phyloP scores from a whole-genome alignment of 2,797 vertebrate genomes.

The Varecia variegata region DNA sequence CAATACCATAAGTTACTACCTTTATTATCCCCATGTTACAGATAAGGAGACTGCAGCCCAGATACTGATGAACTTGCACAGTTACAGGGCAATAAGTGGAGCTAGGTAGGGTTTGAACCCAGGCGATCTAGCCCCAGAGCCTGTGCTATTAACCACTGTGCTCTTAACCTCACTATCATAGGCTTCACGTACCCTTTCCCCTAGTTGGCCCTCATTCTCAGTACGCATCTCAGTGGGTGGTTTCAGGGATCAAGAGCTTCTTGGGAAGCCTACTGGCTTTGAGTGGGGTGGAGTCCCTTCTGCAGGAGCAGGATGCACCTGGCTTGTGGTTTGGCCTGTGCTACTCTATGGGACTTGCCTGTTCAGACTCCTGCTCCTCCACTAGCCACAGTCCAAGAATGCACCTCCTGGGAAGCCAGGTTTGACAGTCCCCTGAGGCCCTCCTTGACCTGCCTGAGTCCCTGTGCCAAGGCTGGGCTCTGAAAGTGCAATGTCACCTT shows the following conservation, averaged over 20 bases:
- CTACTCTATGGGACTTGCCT: not conserved
- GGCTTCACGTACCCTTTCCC: not conserved
- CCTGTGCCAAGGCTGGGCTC: not conserved
- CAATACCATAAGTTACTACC: not conserved
- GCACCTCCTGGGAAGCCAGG: not conserved
- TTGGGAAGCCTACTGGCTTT: not conserved
- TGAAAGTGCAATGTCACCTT: slow-evolving; percentile 43
- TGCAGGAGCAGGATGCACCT: not conserved
- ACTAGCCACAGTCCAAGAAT: not conserved
- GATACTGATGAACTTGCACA: not conserved
- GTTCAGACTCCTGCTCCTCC: not conserved
- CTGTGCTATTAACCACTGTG: not conserved
- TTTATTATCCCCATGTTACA: not conserved
- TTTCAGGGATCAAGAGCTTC: not conserved
- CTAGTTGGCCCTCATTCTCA: not conserved
- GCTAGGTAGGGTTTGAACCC: not conserved
- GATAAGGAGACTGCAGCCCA: not conserved
- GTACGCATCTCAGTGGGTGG: not conserved
- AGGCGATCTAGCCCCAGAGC: not conserved
- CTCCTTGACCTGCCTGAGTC: not conserved
- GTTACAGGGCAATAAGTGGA: not conserved
- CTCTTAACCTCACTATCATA: not conserved
- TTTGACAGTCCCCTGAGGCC: not conserved
- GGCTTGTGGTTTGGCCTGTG: not conserved
- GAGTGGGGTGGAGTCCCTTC: not conserved